Percentiles rank a stretch among this genome's conserved stretches.
phyloP scores from a whole-genome alignment of 2,888 invertebrate species.

The Capitulum mitella region DNA sequence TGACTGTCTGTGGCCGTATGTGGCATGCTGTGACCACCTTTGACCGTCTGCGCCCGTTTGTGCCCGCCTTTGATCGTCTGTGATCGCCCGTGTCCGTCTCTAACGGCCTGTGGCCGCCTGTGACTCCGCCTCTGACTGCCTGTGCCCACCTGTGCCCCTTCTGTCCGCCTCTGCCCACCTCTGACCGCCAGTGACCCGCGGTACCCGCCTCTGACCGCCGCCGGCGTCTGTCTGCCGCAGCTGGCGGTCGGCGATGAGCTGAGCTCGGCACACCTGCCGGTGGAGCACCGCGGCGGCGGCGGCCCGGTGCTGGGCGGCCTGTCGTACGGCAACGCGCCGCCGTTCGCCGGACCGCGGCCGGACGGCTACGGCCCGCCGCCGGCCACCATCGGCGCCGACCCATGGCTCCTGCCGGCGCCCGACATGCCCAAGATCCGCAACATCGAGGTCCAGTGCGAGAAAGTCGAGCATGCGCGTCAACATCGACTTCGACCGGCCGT shows the following conservation, averaged over 20 bases:
- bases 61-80: too few species aligned
- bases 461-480: slow-evolving; percentile 91
- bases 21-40: too few species aligned
- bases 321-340: not conserved
- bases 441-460: slow-evolving; percentile 81
- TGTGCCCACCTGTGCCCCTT: too few species aligned
- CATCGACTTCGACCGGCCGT: slow-evolving; percentile 88
- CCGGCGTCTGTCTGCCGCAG: slow-evolving; percentile 48
- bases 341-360: not conserved
- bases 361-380: slow-evolving; percentile 13
- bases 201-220: too few species aligned
- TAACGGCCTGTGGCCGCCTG: not conserved
- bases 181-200: too few species aligned
- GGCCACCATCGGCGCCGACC: slow-evolving; percentile 54
- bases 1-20: too few species aligned
- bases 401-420: slow-evolving; percentile 72
- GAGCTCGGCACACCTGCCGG: slow-evolving; percentile 35
- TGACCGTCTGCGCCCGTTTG: too few species aligned
- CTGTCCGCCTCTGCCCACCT: too few species aligned
- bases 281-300: slow-evolving; percentile 35
- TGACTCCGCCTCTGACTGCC: too few species aligned
- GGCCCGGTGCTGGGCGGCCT: not conserved
- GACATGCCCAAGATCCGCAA: slow-evolving; percentile 91
- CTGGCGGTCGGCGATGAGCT: not conserved
- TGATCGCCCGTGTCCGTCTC: not conserved